Conservation (phyloP, 2,113 vertebrate species). For the Syrmaticus mikado region DNA sequence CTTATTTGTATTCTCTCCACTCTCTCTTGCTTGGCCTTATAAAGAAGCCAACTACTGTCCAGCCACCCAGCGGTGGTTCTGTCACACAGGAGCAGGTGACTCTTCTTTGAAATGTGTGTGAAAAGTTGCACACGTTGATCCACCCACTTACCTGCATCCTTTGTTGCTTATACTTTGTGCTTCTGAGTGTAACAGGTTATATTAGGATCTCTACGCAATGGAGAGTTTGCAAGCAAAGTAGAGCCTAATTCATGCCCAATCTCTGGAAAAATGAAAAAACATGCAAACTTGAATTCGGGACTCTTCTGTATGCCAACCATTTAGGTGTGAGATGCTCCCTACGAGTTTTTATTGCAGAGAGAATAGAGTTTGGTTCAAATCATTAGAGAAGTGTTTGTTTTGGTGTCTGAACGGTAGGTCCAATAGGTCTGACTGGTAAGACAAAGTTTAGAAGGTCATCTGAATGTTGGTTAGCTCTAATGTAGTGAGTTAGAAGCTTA, state of each 20-base stretch:
- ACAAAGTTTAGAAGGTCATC: background rate
- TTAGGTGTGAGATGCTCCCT: background rate
- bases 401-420: background rate
- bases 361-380: background rate
- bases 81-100: background rate
- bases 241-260: rapidly evolving
- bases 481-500: background rate
- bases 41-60: background rate
- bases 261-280: background rate
- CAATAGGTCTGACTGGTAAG: background rate
- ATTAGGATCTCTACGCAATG: background rate
- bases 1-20: background rate
- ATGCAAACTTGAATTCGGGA: background rate
- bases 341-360: background rate
- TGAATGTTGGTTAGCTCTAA: background rate
- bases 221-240: background rate
- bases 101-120: background rate
- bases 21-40: background rate
- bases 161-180: background rate
- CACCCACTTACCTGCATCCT: background rate
- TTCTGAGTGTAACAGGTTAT: background rate
- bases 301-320: background rate
- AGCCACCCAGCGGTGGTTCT: background rate
- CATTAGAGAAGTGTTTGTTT: background rate
- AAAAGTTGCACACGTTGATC: background rate